These are phyloP conservation scores for Drosophila fulvimacula DNA, from an alignment of 2,888 invertebrate species.

Conservation along the genomic window DNA sequence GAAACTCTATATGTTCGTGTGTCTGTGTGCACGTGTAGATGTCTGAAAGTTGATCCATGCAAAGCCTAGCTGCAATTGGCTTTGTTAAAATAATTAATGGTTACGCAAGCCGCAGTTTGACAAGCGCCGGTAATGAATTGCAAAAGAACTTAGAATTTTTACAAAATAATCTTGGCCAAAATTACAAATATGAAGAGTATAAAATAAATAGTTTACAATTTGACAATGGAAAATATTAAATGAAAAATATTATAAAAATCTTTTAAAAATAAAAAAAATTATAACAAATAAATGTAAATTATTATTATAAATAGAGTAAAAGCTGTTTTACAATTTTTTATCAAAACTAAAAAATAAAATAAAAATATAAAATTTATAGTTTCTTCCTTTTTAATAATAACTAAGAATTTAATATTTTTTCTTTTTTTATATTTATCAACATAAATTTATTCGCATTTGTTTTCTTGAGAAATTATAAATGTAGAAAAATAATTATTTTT, in stretches of 20 bases:
- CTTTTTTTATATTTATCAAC: neutral
- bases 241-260: neutral
- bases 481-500: neutral
- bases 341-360: neutral
- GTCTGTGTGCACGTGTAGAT: neutral
- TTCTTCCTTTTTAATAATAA: neutral
- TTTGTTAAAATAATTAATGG: neutral
- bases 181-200: neutral
- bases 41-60: neutral
- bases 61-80: neutral
- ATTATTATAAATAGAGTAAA: no score
- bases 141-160: neutral
- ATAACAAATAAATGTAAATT: no score
- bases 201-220: neutral
- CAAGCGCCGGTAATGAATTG: neutral
- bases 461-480: neutral
- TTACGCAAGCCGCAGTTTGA: neutral
- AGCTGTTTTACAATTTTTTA: no score
- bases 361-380: neutral
- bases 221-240: neutral
- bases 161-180: neutral
- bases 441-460: conserved; percentile 12
- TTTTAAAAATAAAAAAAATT: no score
- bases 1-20: neutral
- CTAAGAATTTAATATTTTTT: neutral